Evolutionary conservation across 2,113 vertebrate species (phyloP), one percentile per base, ranked within the genome.

Genomic region (Myodes glareolus): DNA sequence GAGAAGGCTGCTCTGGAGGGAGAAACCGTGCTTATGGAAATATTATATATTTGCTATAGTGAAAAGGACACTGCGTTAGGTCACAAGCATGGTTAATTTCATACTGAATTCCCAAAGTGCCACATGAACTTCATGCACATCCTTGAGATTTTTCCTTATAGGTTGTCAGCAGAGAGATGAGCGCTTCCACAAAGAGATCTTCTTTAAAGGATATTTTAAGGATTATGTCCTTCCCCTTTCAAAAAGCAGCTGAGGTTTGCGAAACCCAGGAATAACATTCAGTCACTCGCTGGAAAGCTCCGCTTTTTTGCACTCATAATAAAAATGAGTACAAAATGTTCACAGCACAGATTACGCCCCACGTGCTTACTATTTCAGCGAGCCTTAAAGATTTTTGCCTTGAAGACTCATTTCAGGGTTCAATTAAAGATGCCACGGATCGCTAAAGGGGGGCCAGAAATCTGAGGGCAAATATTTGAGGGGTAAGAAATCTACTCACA

Each of bases 191-290:
- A 72, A 87, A 90, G 50, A 33, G 21, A 58, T 84, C 72, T 94
- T 93, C 93, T 78, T 82, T 72, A 23, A 11, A 91, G 63, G 52
- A 85, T 42, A 36, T 76, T 82, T 82, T 82, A 16, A 82, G 80
- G 55, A 29, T 50, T 47, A 67, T 94, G 78, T 98, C 95, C 97
- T 97, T 98, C 97, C 96, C 63, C 70, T 97, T 98, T 97, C 91
- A 39, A 19, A 97, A 94, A 91, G 70, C 84, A 97, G 96, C 96
- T 97, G 96, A 90, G 50, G 45, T 93, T 96, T 90, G 87, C 7
- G n/a, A 93, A 97, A 97, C 58, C 33, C 68, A 89, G 90, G 90
- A 97, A 96, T 77, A 96, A 75, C 52, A 86, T 27, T 16, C 31
- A 82, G 89, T 96, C 93, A 94, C 86, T 97, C 93, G 78, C 90